A percentile compares a stretch with the other conserved stretches of the same genome.
These are phyloP conservation scores for Thecophora atra DNA, from an alignment of 2,888 invertebrate species.

Conservation along the genomic window DNA sequence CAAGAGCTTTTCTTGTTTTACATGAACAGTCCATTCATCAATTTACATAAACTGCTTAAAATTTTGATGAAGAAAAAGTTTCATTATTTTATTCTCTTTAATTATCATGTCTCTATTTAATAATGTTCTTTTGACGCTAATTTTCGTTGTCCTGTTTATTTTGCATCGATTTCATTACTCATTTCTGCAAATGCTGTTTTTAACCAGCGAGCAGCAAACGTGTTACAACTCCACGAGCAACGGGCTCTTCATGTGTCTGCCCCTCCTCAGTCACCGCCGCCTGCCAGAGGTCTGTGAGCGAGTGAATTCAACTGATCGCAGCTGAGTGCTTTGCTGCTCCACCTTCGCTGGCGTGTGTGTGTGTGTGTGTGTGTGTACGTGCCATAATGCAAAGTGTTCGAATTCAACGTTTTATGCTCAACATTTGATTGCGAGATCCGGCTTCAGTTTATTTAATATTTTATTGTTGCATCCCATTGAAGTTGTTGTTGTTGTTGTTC, in stretches of 20 bases:
- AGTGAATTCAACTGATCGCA: background rate
- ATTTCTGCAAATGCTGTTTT: background rate
- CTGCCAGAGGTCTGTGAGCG: background rate
- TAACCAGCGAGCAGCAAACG: background rate
- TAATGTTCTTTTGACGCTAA: background rate
- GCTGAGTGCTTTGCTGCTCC: conserved; percentile 10
- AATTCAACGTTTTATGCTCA: conserved; percentile 3
- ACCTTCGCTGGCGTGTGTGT: background rate
- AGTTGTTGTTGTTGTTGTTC: background rate
- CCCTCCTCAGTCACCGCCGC: background rate
- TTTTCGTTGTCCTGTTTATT: background rate
- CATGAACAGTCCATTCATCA: background rate
- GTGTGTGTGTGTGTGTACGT: background rate
- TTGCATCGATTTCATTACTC: background rate
- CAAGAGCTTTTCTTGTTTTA: too few relatives aligned
- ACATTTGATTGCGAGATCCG: conserved; percentile 34
- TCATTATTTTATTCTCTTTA: background rate
- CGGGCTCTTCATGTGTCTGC: background rate
- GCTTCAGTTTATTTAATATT: conserved; percentile 7
- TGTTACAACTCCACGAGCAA: background rate
- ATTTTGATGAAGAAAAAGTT: background rate
- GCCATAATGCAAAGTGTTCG: background rate
- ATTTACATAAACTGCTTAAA: background rate
- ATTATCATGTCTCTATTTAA: too few relatives aligned
- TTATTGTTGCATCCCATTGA: conserved; percentile 1